Evolutionary conservation across 1,140 invertebrate species (phyloP).

Genomic region (Cotesia glomerata): DNA sequence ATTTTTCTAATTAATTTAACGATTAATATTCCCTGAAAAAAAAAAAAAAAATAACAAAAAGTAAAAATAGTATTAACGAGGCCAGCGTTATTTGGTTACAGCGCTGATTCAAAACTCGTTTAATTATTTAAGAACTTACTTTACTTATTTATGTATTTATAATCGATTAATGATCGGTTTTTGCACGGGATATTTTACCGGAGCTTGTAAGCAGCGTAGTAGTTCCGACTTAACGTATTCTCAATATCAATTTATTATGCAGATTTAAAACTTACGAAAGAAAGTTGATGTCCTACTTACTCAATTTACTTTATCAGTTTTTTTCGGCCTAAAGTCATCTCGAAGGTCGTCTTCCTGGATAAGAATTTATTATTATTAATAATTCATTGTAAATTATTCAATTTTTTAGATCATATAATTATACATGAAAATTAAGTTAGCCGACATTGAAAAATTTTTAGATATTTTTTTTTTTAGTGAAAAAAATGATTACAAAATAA

Average conservation of each 20-base stretch:
- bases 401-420: too few relatives aligned
- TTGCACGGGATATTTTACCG: not conserved
- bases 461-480: too few relatives aligned
- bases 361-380: not conserved
- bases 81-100: not conserved
- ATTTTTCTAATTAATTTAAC: not conserved
- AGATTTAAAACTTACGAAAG: slow-evolving; percentile 9
- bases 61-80: not conserved
- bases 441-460: not conserved
- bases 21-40: not conserved
- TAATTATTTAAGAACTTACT: not conserved
- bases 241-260: slow-evolving; percentile 2
- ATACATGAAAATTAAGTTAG: too few relatives aligned
- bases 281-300: slow-evolving; percentile 23
- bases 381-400: too few relatives aligned
- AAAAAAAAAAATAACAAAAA: not conserved
- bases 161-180: not conserved
- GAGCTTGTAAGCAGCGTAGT: not conserved
- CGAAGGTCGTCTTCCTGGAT: not conserved
- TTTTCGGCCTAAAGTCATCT: slow-evolving; percentile 1
- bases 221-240: not conserved
- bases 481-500: too few relatives aligned
- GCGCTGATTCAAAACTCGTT: not conserved
- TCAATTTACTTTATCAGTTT: not conserved
- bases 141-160: not conserved